Evolutionary conservation across 2,888 invertebrate species (phyloP), one percentile per base, ranked within the genome.

Genomic region (Sarcophaga variegata): DNA sequence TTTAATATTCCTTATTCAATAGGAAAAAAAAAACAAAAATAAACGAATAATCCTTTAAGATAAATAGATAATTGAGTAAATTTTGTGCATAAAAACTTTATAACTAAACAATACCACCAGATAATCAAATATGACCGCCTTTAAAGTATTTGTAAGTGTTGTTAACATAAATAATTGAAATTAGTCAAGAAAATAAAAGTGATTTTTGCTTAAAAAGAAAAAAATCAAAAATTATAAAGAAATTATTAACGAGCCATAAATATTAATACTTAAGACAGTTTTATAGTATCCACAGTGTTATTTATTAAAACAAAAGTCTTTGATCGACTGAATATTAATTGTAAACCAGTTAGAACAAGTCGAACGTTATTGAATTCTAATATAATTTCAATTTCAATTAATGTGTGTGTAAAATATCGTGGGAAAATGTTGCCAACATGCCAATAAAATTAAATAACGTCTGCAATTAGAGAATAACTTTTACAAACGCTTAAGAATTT

Each of bases 101-200:
- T 49, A 69, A n/a, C 67, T 63, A 72, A 66, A 70, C 64, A 72
- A 63, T 71, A 67, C 70, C 78, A 64, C 64, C 79, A 81, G 64
- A 64, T 67, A 85, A 83, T 79, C 77, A 90, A 92, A 90, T 83
- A 93, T 93, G 93, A 90, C 88, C 90, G 90, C 90, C 87, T 90
- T 93, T 47, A 93, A 92, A 90, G 91, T 90, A 85, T 90, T 92
- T 84, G 93, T 93, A 93, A 93, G 93, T 93, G 91, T 47, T 59
- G 3, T 22, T 14, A 45, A 66, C 27, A 54, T 14, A 59, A 22
- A 10, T 83, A 49, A 67, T 12, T 25, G n/a, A 49, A 75, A 69
- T 47, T 54, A 14, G 11, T 12, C 59, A 66, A 6, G 3, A 37
- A 22, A 66, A 64, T 59, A 37, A 81, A 70, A 71, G 25, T 72